Percentiles rank a stretch among this genome's conserved stretches.
These are phyloP conservation scores for Gastracanthus pulcherrimus DNA, from an alignment of 2,888 invertebrate species.

Conservation along the genomic window DNA sequence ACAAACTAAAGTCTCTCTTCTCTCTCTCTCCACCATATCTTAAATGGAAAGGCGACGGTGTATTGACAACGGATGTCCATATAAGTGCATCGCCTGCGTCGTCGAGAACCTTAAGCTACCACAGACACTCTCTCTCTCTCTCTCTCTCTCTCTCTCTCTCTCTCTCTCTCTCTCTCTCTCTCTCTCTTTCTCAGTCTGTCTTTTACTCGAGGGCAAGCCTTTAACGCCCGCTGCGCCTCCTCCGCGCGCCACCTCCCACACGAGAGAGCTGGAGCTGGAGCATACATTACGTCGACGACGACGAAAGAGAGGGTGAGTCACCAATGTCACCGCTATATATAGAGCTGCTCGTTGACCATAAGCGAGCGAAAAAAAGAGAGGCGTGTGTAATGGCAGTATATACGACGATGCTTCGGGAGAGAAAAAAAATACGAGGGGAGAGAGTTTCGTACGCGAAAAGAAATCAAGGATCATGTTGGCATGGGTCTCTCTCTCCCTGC, in stretches of 20 bases:
- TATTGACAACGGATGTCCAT: constrained; percentile 70
- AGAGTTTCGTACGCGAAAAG: not conserved
- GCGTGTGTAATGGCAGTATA: no score
- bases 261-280: constrained; percentile 40
- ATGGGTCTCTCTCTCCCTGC: not conserved
- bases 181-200: constrained; percentile 43
- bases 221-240: constrained; percentile 35
- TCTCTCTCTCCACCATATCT: constrained; percentile 51
- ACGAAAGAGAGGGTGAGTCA: constrained; percentile 70
- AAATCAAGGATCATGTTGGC: not conserved
- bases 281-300: constrained; percentile 40
- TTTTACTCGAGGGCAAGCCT: constrained; percentile 45
- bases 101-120: constrained; percentile 56
- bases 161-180: constrained; percentile 1
- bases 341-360: constrained; percentile 67
- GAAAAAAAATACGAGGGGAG: not conserved
- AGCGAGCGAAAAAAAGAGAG: constrained; percentile 50
- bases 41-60: constrained; percentile 65
- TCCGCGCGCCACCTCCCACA: constrained; percentile 61
- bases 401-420: no score
- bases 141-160: no score
- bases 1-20: not conserved
- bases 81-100: constrained; percentile 70
- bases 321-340: constrained; percentile 76
- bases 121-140: not conserved